Evolutionary conservation across 2,797 vertebrate species (phyloP), one percentile per base, ranked within the genome.

Genomic region (Distichodus sexfasciatus): DNA sequence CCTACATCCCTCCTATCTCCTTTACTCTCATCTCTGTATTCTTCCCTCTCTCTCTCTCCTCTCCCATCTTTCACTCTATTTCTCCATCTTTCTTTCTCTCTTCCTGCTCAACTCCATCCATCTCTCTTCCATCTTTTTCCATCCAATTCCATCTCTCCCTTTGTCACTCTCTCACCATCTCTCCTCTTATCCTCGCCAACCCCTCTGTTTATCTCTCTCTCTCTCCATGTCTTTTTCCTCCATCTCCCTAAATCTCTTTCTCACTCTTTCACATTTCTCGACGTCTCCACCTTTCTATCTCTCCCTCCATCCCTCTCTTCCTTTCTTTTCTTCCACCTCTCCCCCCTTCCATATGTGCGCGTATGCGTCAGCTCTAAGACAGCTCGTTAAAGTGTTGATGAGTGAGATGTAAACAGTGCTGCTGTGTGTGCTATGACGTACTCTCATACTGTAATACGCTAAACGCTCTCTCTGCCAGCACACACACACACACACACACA

Each of bases 231-330:
- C 35, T 59, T 17, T 40, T 10, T 41, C 21, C 24, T 19, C 41
- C 35, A 4, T 24, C 31, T n/a, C n/a, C n/a, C n/a, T n/a, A n/a
- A n/a, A n/a, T n/a, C n/a, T n/a, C n/a, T n/a, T n/a, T n/a, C n/a
- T n/a, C n/a, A n/a, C 19, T 41, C 17, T 59, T 33, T 40, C 36
- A 77, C 65, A 81, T 72, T 70, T 72, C 28, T 64, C 58, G 69
- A 71, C 70, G 63, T 72, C 80, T 43, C 47, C 17, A 24, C 90
- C 92, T 94, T 87, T 86, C 86, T 86, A n/a, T n/a, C n/a, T n/a
- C n/a, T n/a, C n/a, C n/a, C n/a, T n/a, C n/a, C n/a, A n/a, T n/a
- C n/a, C n/a, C n/a, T n/a, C n/a, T n/a, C n/a, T n/a, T n/a, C n/a
- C n/a, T n/a, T n/a, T n/a, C n/a, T n/a, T n/a, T n/a, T n/a, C n/a